Conservation (phyloP, 2,888 invertebrate genomes). For the Drosophila lutescens region DNA sequence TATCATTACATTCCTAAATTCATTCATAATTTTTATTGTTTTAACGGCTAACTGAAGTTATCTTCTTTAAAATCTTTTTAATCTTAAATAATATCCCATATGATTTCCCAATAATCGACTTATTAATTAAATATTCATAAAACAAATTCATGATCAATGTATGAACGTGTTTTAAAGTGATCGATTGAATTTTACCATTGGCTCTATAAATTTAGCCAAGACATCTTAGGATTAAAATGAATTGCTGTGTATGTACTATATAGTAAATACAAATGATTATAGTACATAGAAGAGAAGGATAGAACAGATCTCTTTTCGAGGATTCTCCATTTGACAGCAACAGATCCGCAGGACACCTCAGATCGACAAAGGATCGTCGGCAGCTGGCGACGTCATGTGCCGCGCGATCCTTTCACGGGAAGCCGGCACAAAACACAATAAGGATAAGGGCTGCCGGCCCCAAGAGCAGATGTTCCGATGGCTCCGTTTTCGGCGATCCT, state of each 20-base stretch:
- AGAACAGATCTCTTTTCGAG: neutral
- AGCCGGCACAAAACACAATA: conserved; percentile 29
- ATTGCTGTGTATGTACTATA: neutral
- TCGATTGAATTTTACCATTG: neutral
- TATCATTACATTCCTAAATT: no score
- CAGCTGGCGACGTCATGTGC: conserved; percentile 62
- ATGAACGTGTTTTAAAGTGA: neutral
- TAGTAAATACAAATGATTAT: no score
- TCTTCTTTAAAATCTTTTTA: no score
- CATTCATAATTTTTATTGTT: no score
- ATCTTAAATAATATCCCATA: no score
- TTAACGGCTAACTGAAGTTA: no score
- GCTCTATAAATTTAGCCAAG: neutral
- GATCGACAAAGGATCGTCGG: conserved; percentile 37
- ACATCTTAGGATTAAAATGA: neutral
- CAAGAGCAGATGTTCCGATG: conserved; percentile 38
- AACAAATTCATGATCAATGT: no score
- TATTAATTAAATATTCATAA: no score
- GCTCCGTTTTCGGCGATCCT: conserved; percentile 52
- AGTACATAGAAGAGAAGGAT: no score
- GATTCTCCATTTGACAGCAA: neutral
- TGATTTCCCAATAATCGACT: no score
- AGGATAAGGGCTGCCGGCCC: conserved; percentile 27
- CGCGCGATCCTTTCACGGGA: conserved; percentile 35
- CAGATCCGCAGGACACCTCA: conserved; percentile 14